A percentile compares a stretch with the other conserved stretches of the same genome.
Conservation (phyloP, 2,888 invertebrate genomes). For the Rhogogaster chlorosoma region DNA sequence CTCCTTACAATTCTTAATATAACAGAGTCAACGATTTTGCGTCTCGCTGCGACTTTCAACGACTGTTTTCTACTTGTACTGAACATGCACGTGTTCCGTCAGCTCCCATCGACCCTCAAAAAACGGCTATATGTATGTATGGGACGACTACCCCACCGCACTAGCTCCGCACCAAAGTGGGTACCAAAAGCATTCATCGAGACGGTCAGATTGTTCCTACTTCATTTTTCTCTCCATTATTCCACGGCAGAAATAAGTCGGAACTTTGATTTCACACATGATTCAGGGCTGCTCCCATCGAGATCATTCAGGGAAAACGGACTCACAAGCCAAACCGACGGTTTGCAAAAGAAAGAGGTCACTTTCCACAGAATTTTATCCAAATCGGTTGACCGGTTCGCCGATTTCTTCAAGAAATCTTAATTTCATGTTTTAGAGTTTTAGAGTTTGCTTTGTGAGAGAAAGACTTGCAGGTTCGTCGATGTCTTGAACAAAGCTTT, state of each 20-base stretch:
- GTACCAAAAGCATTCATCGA: background rate
- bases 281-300: background rate
- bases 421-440: too few species aligned
- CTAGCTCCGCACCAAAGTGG: background rate
- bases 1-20: conserved; percentile 14
- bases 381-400: background rate
- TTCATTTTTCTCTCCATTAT: background rate
- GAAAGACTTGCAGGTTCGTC: too few species aligned
- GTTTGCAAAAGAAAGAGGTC: background rate
- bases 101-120: background rate
- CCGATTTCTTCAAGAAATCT: background rate
- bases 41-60: conserved; percentile 70
- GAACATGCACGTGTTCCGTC: conserved; percentile 1
- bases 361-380: background rate
- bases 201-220: background rate
- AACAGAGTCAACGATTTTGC: conserved; percentile 65
- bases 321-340: background rate
- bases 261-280: background rate
- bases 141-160: background rate
- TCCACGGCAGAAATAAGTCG: background rate
- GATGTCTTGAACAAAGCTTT: too few species aligned
- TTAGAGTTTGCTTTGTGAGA: too few species aligned
- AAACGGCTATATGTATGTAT: conserved; percentile 13
- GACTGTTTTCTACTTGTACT: conserved; percentile 68
- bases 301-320: background rate